phyloP scores from a whole-genome alignment of 2,113 vertebrate species.

The Felis chaus region DNA sequence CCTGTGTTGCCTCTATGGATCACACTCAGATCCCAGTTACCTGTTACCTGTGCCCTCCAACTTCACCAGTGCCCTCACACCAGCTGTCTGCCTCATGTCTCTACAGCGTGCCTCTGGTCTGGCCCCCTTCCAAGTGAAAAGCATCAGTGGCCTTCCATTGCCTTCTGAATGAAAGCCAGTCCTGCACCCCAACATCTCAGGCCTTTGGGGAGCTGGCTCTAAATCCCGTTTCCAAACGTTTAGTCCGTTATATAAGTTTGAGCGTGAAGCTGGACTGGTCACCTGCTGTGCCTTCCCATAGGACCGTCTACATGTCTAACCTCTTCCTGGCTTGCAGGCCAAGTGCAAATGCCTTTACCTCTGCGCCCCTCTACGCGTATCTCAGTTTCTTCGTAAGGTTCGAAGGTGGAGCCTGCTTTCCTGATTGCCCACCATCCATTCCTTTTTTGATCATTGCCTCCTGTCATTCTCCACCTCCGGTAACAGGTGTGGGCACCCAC shows the following conservation, averaged over 20 bases:
- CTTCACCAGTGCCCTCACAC: rapidly evolving
- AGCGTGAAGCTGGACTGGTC: neutral
- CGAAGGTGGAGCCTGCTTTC: too few species aligned
- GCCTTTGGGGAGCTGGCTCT: neutral
- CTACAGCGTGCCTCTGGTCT: neutral
- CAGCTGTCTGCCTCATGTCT: neutral
- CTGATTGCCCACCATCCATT: too few species aligned
- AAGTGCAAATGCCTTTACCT: neutral
- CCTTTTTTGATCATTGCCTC: neutral
- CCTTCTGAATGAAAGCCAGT: neutral
- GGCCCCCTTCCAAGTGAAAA: neutral
- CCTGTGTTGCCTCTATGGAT: rapidly evolving
- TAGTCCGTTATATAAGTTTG: neutral
- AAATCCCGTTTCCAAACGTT: neutral
- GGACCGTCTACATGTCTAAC: rapidly evolving
- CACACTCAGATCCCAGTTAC: rapidly evolving
- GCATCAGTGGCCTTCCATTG: neutral
- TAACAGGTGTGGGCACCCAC: too few species aligned
- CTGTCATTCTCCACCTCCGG: neutral
- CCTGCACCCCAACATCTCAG: rapidly evolving
- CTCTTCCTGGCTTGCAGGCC: neutral
- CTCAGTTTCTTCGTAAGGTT: neutral
- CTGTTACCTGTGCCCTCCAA: neutral
- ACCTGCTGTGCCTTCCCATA: rapidly evolving
- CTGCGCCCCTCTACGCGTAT: neutral